These are phyloP conservation scores for Lordiphosa mommai DNA, from an alignment of 1,140 invertebrate species.

Conservation along the genomic window DNA sequence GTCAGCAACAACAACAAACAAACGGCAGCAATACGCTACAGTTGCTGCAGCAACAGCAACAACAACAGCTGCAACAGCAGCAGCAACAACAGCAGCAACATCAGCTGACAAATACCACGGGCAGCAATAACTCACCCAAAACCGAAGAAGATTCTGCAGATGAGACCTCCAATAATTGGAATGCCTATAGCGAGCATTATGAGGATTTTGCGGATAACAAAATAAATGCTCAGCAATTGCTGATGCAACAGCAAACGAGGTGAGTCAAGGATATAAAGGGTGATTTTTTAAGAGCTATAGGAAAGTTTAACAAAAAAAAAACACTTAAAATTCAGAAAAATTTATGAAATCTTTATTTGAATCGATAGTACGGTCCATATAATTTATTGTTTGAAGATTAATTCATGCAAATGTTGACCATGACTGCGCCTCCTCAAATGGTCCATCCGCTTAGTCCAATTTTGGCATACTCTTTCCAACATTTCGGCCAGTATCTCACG, in stretches of 20 bases:
- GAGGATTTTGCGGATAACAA: slow-evolving; percentile 45
- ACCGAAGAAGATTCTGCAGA: slow-evolving; percentile 64
- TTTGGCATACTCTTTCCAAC: too few species aligned
- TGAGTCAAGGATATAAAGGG: slow-evolving; percentile 5
- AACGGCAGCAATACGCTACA: slow-evolving; percentile 50
- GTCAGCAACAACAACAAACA: slow-evolving; percentile 38
- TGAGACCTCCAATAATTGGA: slow-evolving; percentile 57
- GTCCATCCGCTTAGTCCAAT: too few species aligned
- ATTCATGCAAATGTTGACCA: too few species aligned
- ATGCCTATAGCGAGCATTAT: slow-evolving; percentile 47
- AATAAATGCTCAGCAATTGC: slow-evolving; percentile 17
- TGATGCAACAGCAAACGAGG: slow-evolving; percentile 28
- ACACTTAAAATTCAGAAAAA: too few species aligned
- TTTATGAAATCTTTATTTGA: too few species aligned
- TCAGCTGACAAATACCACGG: slow-evolving; percentile 12
- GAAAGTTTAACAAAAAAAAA: too few species aligned
- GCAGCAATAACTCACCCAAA: slow-evolving; percentile 43
- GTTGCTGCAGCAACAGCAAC: slow-evolving; percentile 23
- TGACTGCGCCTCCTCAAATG: too few species aligned
- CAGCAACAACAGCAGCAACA: slow-evolving; percentile 18
- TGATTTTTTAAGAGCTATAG: too few species aligned
- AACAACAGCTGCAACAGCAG: slow-evolving; percentile 13
- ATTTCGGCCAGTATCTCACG: too few species aligned
- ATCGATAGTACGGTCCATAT: too few species aligned
- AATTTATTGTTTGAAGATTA: too few species aligned